Base-by-base conservation (phyloP, 2,113 vertebrate species). In the Hydrochoerus hydrochaeris region DNA sequence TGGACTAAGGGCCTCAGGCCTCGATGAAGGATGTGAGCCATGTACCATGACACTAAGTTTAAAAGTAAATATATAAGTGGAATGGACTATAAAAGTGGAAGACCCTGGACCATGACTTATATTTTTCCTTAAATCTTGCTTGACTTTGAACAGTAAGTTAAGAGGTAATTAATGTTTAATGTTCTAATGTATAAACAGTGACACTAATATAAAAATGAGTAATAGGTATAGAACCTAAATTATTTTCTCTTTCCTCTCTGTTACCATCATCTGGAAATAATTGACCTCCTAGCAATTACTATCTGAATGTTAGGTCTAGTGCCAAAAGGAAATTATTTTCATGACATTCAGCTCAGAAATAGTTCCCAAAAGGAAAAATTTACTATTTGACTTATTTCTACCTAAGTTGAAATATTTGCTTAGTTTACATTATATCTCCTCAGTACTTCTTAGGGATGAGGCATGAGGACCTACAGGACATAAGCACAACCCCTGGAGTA, bases 261-360 rank as follows among this genome's bases (percentile, higher is more conserved):
- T 75, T n/a, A 67, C 83, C 35, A 57, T 75, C 17, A 49, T 73
- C 44, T 30, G 73, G 63, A 60, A 92, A 85, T 73, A 82, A 92
- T 35, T 86, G 65, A 14, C 52, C 73, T 88, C 30, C 5, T 32
- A 89, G n/a, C n/a, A 5, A 93, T 85, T 80, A 30, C 22, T 57
- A 54, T 32, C 44, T 67, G 17, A 69, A 65, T 80, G 3, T 57
- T 90, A 92, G n/a, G 8, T 28, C 49, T 38, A 54, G 35, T 78
- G 58, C 30, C 63, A 93, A 83, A 96, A 77, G n/a, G 6, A 16
- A 93, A 93, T 4, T 84, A 85, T 75, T 96, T 63, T 91, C 69
- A 83, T 78, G 44, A 71, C 46, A 69, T 0, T 88, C 28, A 26
- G 30, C 17, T 89, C 46, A 93, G 85, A 94, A 96, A 84, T 57